phyloP scores from a whole-genome alignment of 1,140 invertebrate species.

The Drosophila miranda region DNA sequence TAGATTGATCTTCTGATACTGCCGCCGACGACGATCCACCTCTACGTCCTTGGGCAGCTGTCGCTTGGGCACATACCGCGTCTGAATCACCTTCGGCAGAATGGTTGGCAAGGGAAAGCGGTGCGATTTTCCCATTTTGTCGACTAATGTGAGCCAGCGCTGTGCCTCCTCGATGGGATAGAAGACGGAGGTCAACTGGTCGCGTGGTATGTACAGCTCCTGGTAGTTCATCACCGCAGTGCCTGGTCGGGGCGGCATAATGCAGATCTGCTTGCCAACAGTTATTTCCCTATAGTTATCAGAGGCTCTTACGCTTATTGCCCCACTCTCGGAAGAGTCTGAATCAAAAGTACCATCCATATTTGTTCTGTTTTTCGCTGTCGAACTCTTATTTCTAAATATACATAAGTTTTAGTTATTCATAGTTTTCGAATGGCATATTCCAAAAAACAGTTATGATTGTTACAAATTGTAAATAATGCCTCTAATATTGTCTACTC shows the following conservation, averaged over 20 bases:
- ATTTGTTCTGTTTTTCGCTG: no score
- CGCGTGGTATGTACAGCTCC: conserved; percentile 55
- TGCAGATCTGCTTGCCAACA: conserved; percentile 34
- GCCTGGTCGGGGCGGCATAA: conserved; percentile 66
- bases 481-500: no score
- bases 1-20: conserved; percentile 66
- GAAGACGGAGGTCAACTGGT: conserved; percentile 53
- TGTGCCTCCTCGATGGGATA: conserved; percentile 72
- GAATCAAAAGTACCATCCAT: no score
- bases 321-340: no score
- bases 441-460: no score
- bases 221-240: conserved; percentile 58
- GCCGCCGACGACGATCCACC: conserved; percentile 67
- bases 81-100: conserved; percentile 74
- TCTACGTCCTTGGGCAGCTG: conserved; percentile 77
- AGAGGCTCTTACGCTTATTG: no score
- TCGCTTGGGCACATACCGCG: conserved; percentile 55
- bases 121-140: conserved; percentile 56
- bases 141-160: conserved; percentile 67
- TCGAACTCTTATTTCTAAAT: no score
- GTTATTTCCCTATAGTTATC: no score
- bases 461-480: no score
- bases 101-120: conserved; percentile 74
- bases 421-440: no score
- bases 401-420: no score